Evolutionary conservation across 2,888 invertebrate species (phyloP), one percentile per base, ranked within the genome.

Genomic region (Tachina lurida): DNA sequence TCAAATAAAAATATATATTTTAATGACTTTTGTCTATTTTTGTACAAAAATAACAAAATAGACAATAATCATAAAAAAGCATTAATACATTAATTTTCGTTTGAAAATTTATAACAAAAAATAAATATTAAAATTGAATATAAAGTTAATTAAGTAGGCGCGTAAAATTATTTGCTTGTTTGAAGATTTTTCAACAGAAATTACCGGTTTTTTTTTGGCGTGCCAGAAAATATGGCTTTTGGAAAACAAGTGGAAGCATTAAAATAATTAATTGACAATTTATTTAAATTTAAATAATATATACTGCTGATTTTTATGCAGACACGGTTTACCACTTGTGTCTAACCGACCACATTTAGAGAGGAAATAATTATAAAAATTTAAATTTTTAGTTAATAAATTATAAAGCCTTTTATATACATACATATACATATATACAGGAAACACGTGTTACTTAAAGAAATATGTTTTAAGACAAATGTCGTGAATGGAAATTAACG

Each of bases 351-450:
- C 7, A 22, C 2, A 49, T 77, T 67, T 17, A 3, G 8, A 15
- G 13, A 39, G n/a, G 8, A 84, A 82, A 81, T 67, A 62, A 76
- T 84, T 82, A 75, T 68, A 87, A 84, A 87, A 85, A 87, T 88
- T 87, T 76, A 41, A 17, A 71, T 47, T 68, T 87, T 31, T 31
- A 5, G 31, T 31, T 78, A 88, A 73, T 81, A 52, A 22, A 58
- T 58, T 71, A 31, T 22, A 10, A 9, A n/a, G 31, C 0, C 10
- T 68, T 31, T 31, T 7, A 31, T n/a, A n/a, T n/a, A n/a, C n/a
- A n/a, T 31, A 31, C 31, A 7, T 31, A 31, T 0, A 7, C 7
- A 31, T 0, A 31, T 52, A 31, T 9, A 22, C 47, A 12, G 65
- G 49, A 47, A 67, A 10, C 15, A 49, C 4, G n/a, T 13, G n/a